A percentile compares a stretch with the other conserved stretches of the same genome.
phyloP scores from a whole-genome alignment of 2,797 vertebrate genomes.

The Lithobates pipiens region DNA sequence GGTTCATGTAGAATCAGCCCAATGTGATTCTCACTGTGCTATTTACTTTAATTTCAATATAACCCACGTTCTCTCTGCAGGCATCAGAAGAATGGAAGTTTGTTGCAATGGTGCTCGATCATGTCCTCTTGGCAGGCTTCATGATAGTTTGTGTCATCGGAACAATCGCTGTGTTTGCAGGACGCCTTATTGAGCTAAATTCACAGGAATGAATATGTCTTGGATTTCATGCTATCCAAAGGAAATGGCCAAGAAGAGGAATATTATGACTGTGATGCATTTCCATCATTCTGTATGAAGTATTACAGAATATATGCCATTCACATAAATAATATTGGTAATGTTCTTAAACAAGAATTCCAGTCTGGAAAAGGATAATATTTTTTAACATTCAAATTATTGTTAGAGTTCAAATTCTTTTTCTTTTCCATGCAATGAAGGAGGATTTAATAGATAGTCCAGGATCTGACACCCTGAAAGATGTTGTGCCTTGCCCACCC shows the following conservation, averaged over 20 bases:
- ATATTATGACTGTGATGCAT: not conserved
- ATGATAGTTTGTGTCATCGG: constrained; percentile 94
- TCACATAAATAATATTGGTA: not conserved
- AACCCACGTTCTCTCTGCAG: constrained; percentile 68
- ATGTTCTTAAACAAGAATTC: too few species aligned
- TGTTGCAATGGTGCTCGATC: constrained; percentile 96
- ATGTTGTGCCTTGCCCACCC: too few species aligned
- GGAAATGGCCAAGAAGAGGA: not conserved
- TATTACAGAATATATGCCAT: not conserved
- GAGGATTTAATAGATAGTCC: too few species aligned
- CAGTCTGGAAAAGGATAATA: too few species aligned
- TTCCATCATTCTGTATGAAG: not conserved
- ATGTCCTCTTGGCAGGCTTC: constrained; percentile 93
- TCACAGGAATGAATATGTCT: constrained; percentile 77
- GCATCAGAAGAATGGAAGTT: constrained; percentile 97
- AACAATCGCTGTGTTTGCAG: constrained; percentile 87
- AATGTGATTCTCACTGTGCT: not conserved
- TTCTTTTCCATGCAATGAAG: too few species aligned
- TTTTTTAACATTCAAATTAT: too few species aligned
- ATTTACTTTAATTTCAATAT: not conserved
- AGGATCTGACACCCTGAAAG: too few species aligned
- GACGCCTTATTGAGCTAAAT: constrained; percentile 91
- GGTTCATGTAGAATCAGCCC: too few species aligned
- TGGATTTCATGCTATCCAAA: not conserved
- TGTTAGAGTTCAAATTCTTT: too few species aligned